phyloP scores from a whole-genome alignment of 1,140 invertebrate genomes.

The Polypedilum vanderplanki region DNA sequence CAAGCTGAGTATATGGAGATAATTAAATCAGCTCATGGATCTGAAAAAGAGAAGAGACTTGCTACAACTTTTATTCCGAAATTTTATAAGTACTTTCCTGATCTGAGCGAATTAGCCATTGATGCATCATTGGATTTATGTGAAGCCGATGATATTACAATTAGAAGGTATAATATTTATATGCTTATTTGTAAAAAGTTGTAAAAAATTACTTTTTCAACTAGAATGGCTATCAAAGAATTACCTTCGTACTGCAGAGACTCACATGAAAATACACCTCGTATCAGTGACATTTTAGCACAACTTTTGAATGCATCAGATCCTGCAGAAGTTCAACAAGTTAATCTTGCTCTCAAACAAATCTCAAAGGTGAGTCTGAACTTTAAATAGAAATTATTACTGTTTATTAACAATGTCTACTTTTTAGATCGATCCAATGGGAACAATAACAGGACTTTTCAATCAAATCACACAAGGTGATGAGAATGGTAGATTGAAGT shows the following conservation, averaged over 20 bases:
- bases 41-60: conserved; percentile 81
- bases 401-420: background rate
- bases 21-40: conserved; percentile 74
- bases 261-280: conserved; percentile 70
- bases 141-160: conserved; percentile 88
- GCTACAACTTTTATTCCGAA: conserved; percentile 92
- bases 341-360: conserved; percentile 60
- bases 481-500: conserved; percentile 71
- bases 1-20: conserved; percentile 82
- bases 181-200: background rate
- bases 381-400: no score
- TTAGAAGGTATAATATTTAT: conserved; percentile 48
- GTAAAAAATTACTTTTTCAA: conserved; percentile 34
- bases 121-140: conserved; percentile 91
- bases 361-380: conserved; percentile 46
- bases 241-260: conserved; percentile 81
- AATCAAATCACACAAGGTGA: conserved; percentile 73
- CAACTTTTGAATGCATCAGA: conserved; percentile 86
- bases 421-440: conserved; percentile 48
- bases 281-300: conserved; percentile 86
- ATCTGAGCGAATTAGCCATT: conserved; percentile 73
- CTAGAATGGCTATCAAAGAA: conserved; percentile 90
- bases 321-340: conserved; percentile 66
- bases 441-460: conserved; percentile 76
- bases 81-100: conserved; percentile 90